phyloP scores from a whole-genome alignment of 2,888 invertebrate genomes.

The Ferrisia virgata region DNA sequence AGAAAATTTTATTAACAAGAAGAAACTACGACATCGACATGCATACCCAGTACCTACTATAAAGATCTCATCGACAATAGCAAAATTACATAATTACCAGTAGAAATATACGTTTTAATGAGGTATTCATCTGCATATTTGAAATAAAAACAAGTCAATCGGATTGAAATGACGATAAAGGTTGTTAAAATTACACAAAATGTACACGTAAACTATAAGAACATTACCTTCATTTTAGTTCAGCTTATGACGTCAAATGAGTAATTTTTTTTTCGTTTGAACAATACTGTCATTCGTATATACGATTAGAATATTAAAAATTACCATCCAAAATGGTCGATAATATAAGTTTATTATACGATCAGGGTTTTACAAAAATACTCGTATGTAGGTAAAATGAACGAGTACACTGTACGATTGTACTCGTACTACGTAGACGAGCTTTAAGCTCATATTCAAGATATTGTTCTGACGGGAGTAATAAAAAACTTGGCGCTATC shows the following conservation, averaged over 20 bases:
- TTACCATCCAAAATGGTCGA: neutral
- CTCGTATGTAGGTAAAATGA: too few species aligned
- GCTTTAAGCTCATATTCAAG: neutral
- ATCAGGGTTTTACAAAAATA: too few species aligned
- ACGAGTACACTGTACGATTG: too few species aligned
- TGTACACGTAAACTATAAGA: neutral
- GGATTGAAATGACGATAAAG: neutral
- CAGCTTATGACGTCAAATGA: constrained; percentile 5
- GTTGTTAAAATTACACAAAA: neutral
- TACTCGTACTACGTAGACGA: too few species aligned
- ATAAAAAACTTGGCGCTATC: constrained; percentile 1
- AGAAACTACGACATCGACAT: neutral
- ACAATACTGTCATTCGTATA: neutral
- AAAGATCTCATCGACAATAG: neutral
- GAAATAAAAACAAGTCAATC: neutral
- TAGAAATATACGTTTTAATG: neutral
- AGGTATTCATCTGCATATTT: neutral
- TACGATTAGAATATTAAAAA: neutral
- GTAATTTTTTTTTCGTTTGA: neutral
- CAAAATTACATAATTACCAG: neutral
- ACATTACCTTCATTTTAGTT: neutral
- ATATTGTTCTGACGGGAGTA: neutral
- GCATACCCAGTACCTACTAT: too few species aligned
- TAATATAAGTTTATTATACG: neutral
- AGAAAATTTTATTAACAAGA: neutral